phyloP scores from a whole-genome alignment of 2,797 vertebrate genomes.

The Hippocampus kuda region DNA sequence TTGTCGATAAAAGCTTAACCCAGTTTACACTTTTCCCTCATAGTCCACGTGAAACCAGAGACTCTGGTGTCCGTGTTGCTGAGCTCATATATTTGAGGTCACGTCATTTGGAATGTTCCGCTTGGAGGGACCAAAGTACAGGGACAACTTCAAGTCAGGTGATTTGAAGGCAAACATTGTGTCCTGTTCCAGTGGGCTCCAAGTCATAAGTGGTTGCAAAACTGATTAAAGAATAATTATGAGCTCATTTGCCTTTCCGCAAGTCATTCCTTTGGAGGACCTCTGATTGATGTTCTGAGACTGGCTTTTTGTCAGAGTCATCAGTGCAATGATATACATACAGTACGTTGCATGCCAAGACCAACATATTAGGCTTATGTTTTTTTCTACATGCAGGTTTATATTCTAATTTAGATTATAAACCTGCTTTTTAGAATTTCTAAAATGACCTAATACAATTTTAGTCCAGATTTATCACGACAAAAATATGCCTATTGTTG shows the following conservation, averaged over 20 bases:
- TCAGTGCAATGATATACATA: not conserved
- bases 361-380: not conserved
- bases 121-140: not conserved
- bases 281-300: slow-evolving; percentile 9
- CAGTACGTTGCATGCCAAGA: not conserved
- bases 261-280: slow-evolving; percentile 13
- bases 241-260: slow-evolving; percentile 27
- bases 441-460: not conserved
- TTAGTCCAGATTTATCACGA: not conserved
- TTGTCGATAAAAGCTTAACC: slow-evolving; percentile 44
- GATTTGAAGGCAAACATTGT: not conserved
- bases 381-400: not conserved
- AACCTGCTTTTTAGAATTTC: not conserved
- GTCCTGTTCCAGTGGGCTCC: slow-evolving; percentile 5
- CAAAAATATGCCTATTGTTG: not conserved
- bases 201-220: slow-evolving; percentile 18
- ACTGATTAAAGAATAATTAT: slow-evolving; percentile 35
- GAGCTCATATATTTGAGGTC: not conserved
- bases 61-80: not conserved
- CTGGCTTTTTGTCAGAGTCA: slow-evolving; percentile 4
- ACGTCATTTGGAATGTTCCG: not conserved
- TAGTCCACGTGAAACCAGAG: slow-evolving; percentile 12
- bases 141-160: not conserved
- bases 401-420: not conserved
- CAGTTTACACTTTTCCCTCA: slow-evolving; percentile 33